These are phyloP conservation scores for Phalacrocorax brasilianus DNA, from an alignment of 2,113 vertebrate genomes.

Conservation along the genomic window DNA sequence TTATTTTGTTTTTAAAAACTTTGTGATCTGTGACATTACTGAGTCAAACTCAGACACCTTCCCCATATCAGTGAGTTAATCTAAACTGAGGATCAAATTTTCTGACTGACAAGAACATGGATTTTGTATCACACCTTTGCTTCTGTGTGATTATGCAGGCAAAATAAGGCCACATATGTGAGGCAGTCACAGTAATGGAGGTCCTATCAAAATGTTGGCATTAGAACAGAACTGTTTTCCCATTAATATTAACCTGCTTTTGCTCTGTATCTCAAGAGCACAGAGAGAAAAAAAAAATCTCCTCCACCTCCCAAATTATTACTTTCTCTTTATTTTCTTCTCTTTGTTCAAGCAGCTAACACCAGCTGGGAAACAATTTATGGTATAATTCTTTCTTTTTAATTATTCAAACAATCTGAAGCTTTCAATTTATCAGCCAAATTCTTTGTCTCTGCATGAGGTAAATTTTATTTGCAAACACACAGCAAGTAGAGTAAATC, in stretches of 20 bases:
- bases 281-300: neutral
- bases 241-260: neutral
- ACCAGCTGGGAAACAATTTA: neutral
- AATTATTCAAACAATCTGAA: constrained; percentile 4
- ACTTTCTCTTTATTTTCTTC: neutral
- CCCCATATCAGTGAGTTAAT: neutral
- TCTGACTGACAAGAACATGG: neutral
- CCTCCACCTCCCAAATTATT: neutral
- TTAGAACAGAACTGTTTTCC: neutral
- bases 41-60: neutral
- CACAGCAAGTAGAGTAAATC: neutral
- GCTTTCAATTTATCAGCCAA: neutral
- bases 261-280: neutral
- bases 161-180: neutral
- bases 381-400: neutral
- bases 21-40: neutral
- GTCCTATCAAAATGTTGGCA: neutral
- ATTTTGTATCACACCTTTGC: neutral
- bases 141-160: neutral
- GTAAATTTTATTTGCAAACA: neutral
- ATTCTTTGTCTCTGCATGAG: neutral
- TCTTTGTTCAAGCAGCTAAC: neutral
- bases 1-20: neutral
- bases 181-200: neutral
- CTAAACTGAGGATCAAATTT: neutral